Evolutionary conservation across 2,888 invertebrate species (phyloP).

Genomic region (Thelaira solivaga): DNA sequence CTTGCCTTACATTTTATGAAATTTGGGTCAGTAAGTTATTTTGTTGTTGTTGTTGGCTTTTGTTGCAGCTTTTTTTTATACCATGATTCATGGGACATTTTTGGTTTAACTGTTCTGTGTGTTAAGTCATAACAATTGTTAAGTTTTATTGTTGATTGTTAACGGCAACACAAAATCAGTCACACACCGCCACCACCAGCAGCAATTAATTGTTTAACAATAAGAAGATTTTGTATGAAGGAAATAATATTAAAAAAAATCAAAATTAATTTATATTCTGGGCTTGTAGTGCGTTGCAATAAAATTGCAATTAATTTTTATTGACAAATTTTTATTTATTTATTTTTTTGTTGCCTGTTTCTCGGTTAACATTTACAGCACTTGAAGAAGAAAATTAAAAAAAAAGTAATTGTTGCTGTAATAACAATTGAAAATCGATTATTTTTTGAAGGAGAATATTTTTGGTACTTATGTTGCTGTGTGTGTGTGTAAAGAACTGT

Average conservation of each 20-base stretch:
- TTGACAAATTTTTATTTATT: slow-evolving; percentile 71
- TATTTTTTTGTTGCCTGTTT: slow-evolving; percentile 21
- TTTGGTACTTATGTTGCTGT: too few species aligned
- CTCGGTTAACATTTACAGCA: not conserved
- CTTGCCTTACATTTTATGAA: slow-evolving; percentile 37
- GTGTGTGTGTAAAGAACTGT: not conserved
- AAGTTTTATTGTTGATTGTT: slow-evolving; percentile 40
- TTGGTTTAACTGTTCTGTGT: slow-evolving; percentile 7
- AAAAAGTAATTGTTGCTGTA: slow-evolving; percentile 24
- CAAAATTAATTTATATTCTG: slow-evolving; percentile 57
- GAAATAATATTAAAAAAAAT: not conserved
- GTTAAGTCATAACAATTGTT: slow-evolving; percentile 61
- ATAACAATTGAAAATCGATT: slow-evolving; percentile 41
- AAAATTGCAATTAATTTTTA: slow-evolving; percentile 75
- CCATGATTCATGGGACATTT: not conserved
- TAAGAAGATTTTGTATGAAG: slow-evolving; percentile 9
- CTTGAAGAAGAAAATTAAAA: not conserved
- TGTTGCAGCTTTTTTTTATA: not conserved
- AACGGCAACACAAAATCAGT: not conserved
- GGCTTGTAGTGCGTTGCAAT: slow-evolving; percentile 66
- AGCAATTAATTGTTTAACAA: slow-evolving; percentile 16
- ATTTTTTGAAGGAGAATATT: slow-evolving; percentile 36
- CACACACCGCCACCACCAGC: not conserved
- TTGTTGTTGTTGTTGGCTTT: not conserved
- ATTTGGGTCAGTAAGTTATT: slow-evolving; percentile 56